Base-by-base conservation (phyloP, 1,140 invertebrate genomes). In the Pararge aegeria region DNA sequence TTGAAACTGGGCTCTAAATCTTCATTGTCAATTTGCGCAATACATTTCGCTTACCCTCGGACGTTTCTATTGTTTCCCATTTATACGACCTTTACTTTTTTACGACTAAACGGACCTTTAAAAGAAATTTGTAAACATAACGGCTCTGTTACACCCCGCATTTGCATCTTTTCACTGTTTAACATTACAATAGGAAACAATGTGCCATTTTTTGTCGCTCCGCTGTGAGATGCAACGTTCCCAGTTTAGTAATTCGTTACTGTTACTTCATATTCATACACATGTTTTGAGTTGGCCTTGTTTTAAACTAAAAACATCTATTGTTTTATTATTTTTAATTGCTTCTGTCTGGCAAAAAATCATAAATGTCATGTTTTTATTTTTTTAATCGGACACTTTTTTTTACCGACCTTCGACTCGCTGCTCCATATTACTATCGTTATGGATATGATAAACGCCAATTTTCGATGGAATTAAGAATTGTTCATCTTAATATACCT, bases 111-210 rank as follows among this genome's bases (percentile, higher is more conserved):
- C 84, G 86, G 84, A 68, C 66, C 68, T 73, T 63, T 71, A 70
- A 78, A 75, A 76, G 68, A 80, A 80, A 77, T 74, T 84, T 67
- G 77, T 87, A 84, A 87, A 87, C 77, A 87, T 89, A 89, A 87
- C 87, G 74, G 86, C 16, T 53, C 63, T 57, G 46, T 55, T 61
- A 66, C 66, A 51, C 65, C 73, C 51, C 50, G 58, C 55, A 75
- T 81, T 85, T 78, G 77, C 76, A 77, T 87, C 75, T 84, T 75
- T 83, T 75, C 67, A 58, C 69, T 75, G 54, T 55, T 70, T 75
- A 69, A 51, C 71, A 73, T 69, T 37, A 82, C 75, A 82, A 84
- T 73, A 69, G 66, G 27, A 56, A 54, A 73, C 62, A 75, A 64
- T 64, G 51, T 57, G 69, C 60, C 30, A 55, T 69, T 77, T 73